Base-by-base conservation (phyloP, 30 jellyfish, hydroid and myxozoan genomes). In the Aurelia sp. region DNA sequence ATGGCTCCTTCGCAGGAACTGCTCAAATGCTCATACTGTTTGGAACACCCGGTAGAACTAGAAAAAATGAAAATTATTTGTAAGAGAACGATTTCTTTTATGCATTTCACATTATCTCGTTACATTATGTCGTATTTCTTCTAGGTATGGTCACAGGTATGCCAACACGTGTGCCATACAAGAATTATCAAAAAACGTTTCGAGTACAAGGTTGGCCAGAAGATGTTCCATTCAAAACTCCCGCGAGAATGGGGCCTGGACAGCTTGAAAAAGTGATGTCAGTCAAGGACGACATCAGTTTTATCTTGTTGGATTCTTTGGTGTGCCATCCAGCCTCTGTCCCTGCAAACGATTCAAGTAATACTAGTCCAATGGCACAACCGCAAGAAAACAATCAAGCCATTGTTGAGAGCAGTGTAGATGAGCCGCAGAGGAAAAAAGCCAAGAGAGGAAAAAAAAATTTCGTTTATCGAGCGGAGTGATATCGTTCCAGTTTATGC, bases 401-500 rank as follows among this genome's bases (percentile, higher is more conserved):
- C 33, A 33, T 3, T 7, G 31, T 1, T 37, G 82, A 30, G 21
- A 71, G 40, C 68, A 71, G 64, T 17, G 82, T 4, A 4, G 18
- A 30, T 35, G 64, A 30, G 82, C 66, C 23, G 40, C 82, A 18
- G 27, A 33, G 12, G 40, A 40, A 44, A 71, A 71, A n/a, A 17
- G 66, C 33, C 15, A 44, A n/a, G 15, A 52, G 86, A 59, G 76
- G 78, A 17, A 52, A 74, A 13, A 13, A 74, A 59, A 37, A 3
- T 44, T 44, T 44, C 16, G 55, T 44, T 44, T 21, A 59, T 74
- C 30, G 16, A 31, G 13, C 64, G 66, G 31, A 18, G 74, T 52
- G 86, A 74, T 21, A 52, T 52, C n/a, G 86, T 74, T n/a, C 75
- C 86, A 6, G 86, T 74, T 6, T 74, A 55, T 74, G 86, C 86